Percentiles rank a stretch among this genome's conserved stretches.
Conservation (phyloP, 2,113 vertebrate species). For the Antigone vipio region DNA sequence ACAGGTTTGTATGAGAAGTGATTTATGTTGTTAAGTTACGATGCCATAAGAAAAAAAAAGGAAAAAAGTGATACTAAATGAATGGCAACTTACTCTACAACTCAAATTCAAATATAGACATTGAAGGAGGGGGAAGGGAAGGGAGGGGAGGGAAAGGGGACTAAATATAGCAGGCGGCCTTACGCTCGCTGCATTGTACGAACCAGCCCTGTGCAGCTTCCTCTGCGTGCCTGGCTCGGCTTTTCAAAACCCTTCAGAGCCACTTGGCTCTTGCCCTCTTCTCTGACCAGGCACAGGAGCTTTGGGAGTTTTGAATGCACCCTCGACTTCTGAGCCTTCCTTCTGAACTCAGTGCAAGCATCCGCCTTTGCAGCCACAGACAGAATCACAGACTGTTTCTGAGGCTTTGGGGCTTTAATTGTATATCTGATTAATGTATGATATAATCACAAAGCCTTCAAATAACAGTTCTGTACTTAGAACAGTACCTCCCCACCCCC, state of each 20-base stretch:
- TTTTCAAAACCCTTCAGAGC: background rate
- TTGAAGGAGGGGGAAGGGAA: background rate
- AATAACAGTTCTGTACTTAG: background rate
- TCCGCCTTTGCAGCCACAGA: background rate
- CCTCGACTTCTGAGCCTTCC: background rate
- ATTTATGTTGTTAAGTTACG: background rate
- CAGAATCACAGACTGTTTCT: background rate
- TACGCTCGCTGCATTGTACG: background rate
- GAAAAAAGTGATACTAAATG: background rate
- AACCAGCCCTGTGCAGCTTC: background rate
- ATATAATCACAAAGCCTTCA: background rate
- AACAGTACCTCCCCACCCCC: background rate
- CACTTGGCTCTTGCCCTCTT: background rate
- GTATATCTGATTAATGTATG: background rate
- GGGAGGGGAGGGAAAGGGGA: background rate
- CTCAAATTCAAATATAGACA: background rate
- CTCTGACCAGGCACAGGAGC: background rate
- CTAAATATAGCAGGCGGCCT: constrained; percentile 32
- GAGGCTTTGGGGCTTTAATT: background rate
- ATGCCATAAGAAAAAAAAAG: background rate
- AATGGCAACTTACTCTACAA: background rate
- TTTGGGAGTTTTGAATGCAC: background rate
- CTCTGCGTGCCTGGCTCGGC: background rate
- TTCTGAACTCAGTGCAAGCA: background rate
- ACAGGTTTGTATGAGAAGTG: background rate